Evolutionary conservation across 2,888 invertebrate genomes (phyloP), one percentile per base, ranked within the genome.

Genomic region (Leptinotarsa peninsularis): DNA sequence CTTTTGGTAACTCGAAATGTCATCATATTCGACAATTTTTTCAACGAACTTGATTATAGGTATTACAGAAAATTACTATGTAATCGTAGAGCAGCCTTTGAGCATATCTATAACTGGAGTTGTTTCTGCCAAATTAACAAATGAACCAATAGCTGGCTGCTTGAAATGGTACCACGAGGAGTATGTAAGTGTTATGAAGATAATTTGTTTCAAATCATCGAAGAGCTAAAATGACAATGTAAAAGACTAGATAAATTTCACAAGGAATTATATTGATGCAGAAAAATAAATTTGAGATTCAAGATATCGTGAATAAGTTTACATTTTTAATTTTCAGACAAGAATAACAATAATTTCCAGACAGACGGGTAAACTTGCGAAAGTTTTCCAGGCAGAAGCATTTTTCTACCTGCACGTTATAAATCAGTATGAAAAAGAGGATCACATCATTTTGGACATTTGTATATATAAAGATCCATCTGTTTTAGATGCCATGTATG

Each of bases 81-180:
- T 98, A 75, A 92, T 98, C 71, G 92, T 98, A 58, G 98, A 98
- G 85, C 98, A 98, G 88, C 97, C 98, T 0, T 83, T 98, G 67
- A 91, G 93, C 2, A 89, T 96, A 23, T 95, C 94, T 0, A 82
- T 96, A 3, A 88, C 91, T 0, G 90, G 91, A 1, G 87, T 93
- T 77, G 85, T 94, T 0, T 90, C 90, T 67, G 90, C 90, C 15
- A 92, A 93, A 80, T 83, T 95, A 5, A 88, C 89, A 27, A 93
- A 92, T 83, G 90, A 93, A 77, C 94, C 95, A 0, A 86, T 94
- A 73, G 90, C 90, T 0, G 91, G 92, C 27, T 92, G 92, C 76
- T 89, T 96, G 0, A 92, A 93, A 80, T 96, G 95, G 95, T 94
- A 92, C 83, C 91, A 92, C 10, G 91, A 94, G 56, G 91, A 94